Base-by-base conservation (phyloP, 2,797 vertebrate species). In the Lepidocolaptes lacrymiger region DNA sequence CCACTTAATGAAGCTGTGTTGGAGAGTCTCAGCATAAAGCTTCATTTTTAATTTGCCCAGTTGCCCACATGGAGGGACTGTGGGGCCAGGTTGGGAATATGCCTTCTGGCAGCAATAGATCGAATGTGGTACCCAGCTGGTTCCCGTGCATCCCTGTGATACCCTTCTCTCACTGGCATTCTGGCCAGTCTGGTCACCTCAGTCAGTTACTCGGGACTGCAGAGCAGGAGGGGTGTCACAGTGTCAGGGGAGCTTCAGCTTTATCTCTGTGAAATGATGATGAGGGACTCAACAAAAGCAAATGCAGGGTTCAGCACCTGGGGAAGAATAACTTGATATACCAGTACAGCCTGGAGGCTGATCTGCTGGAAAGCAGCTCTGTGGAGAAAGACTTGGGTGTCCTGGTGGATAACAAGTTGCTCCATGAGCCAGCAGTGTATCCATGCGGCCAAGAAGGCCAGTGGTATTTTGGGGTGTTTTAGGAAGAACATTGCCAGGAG, bases 131-230 rank as follows among this genome's bases (percentile, higher is more conserved):
- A 67, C 16, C 22, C 34, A 28, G 7, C 16, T 7, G 5, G n/a
- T 14, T 10, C 21, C 72, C 24, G 51, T 23, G 39, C 20, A 24
- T 62, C 48, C 36, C 18, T 3, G 7, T 59, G 59, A n/a, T 36
- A 28, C 14, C 71, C 20, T 39, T 74, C 22, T 54, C 41, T 9
- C 1, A 0, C 34, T 16, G 56, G 16, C 19, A 32, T 43, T 55
- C 21, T 44, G 68, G 30, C 12, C 61, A 59, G 44, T 36, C 44
- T 26, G 6, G 12, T 7, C 36, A 55, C 9, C 54, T 63, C 7
- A 0, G 3, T 6, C 1, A 4, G 58, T 27, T 4, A 16, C 0
- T 0, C 0, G 1, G n/a, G 37, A 16, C 28, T 37, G 32, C 30
- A 74, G 68, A 49, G 14, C 3, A 26, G 44, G 34, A 83, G n/a